phyloP scores from a whole-genome alignment of 2,797 vertebrate species.

The Labeo calbasu region DNA sequence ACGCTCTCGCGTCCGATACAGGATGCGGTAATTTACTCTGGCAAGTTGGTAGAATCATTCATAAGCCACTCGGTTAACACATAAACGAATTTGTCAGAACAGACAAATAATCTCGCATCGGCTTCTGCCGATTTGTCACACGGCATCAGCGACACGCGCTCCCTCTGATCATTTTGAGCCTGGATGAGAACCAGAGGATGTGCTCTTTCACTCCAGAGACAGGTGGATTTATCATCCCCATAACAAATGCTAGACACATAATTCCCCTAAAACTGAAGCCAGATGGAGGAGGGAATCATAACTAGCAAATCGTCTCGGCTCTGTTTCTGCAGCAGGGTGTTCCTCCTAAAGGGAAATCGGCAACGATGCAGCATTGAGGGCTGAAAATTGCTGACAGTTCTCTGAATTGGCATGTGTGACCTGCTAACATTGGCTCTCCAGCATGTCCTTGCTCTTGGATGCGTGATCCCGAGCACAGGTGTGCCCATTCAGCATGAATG shows the following conservation, averaged over 20 bases:
- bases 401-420: constrained; percentile 48
- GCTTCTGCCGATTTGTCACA: constrained; percentile 46
- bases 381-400: constrained; percentile 34
- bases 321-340: not conserved
- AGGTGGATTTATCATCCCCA: constrained; percentile 43
- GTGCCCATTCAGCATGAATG: constrained; percentile 57
- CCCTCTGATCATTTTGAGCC: constrained; percentile 52
- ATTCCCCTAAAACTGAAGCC: constrained; percentile 39
- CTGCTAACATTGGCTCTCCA: constrained; percentile 46
- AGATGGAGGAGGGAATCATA: constrained; percentile 18
- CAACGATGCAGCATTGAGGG: not conserved
- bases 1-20: not conserved
- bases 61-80: constrained; percentile 47
- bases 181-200: constrained; percentile 47
- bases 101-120: constrained; percentile 49
- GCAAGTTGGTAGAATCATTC: constrained; percentile 34
- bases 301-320: not conserved
- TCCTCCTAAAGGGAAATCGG: constrained; percentile 3
- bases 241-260: constrained; percentile 49
- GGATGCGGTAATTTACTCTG: constrained; percentile 34
- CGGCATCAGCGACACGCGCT: constrained; percentile 42
- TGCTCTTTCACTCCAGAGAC: constrained; percentile 46
- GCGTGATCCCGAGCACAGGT: constrained; percentile 52
- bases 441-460: constrained; percentile 38
- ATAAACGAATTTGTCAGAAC: constrained; percentile 51